These are phyloP conservation scores for Heliconius himera DNA, from an alignment of 1,140 invertebrate species.

Conservation along the genomic window DNA sequence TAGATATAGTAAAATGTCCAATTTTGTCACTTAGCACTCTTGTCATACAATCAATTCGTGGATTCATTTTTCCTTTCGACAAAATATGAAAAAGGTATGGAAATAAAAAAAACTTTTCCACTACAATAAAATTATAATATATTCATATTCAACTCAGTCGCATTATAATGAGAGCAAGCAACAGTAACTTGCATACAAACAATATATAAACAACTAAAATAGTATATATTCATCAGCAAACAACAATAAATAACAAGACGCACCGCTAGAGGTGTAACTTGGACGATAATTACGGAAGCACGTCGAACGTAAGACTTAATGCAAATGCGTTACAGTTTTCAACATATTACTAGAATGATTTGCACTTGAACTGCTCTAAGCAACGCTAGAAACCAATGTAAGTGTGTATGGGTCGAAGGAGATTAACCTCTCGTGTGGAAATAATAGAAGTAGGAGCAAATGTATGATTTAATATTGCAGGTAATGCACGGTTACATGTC, in stretches of 20 bases:
- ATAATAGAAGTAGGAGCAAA: slow-evolving; percentile 28
- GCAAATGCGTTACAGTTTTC: slow-evolving; percentile 34
- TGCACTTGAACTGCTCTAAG: slow-evolving; percentile 53
- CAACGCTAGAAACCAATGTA: slow-evolving; percentile 28
- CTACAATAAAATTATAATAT: too few relatives aligned
- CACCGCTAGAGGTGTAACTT: background rate
- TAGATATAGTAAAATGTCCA: too few relatives aligned
- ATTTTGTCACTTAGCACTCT: too few relatives aligned
- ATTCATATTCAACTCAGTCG: background rate
- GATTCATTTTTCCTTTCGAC: too few relatives aligned
- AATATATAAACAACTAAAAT: background rate
- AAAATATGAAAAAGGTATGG: too few relatives aligned
- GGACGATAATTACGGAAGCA: slow-evolving; percentile 27
- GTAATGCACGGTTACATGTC: slow-evolving; percentile 38
- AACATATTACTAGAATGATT: slow-evolving; percentile 63
- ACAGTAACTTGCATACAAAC: background rate
- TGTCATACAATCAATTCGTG: too few relatives aligned
- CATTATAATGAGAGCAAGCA: background rate
- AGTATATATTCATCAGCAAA: background rate
- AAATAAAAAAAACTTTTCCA: too few relatives aligned
- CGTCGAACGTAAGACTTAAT: slow-evolving; percentile 10
- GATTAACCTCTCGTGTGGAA: slow-evolving; percentile 26
- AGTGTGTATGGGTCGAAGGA: slow-evolving; percentile 11
- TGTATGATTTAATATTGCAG: slow-evolving; percentile 36
- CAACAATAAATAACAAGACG: slow-evolving; percentile 2